These are phyloP conservation scores for Psilopsiagon aymara DNA, from an alignment of 2,113 vertebrate species.

Conservation along the genomic window DNA sequence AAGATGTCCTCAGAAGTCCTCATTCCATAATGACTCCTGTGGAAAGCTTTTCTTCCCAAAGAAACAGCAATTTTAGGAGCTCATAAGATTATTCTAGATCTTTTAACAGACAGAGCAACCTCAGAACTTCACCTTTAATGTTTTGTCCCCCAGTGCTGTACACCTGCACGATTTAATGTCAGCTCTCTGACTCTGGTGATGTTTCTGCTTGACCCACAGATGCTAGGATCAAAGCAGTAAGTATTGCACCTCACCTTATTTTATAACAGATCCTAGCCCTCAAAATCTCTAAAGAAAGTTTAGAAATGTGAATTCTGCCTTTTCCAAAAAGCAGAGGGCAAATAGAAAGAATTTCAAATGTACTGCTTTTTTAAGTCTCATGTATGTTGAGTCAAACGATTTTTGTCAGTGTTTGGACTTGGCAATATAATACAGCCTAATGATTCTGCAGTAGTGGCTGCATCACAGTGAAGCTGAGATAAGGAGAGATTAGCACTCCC, in stretches of 20 bases:
- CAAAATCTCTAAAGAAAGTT: neutral
- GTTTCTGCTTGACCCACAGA: neutral
- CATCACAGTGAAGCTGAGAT: neutral
- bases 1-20: constrained; percentile 24
- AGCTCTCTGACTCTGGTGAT: neutral
- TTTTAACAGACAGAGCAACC: neutral
- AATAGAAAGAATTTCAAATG: neutral
- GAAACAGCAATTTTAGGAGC: neutral
- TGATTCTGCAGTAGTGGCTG: neutral
- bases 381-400: neutral
- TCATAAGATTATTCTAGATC: neutral
- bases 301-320: neutral
- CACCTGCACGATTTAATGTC: neutral
- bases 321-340: neutral
- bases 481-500: neutral
- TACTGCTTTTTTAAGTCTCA: neutral
- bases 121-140: neutral
- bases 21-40: neutral
- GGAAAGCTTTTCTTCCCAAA: neutral
- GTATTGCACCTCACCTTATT: neutral
- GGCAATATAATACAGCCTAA: neutral
- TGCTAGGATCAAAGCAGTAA: neutral
- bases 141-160: neutral
- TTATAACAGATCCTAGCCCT: neutral
- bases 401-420: neutral